phyloP scores from a whole-genome alignment of 2,797 vertebrate genomes.

The Podargus strigoides region DNA sequence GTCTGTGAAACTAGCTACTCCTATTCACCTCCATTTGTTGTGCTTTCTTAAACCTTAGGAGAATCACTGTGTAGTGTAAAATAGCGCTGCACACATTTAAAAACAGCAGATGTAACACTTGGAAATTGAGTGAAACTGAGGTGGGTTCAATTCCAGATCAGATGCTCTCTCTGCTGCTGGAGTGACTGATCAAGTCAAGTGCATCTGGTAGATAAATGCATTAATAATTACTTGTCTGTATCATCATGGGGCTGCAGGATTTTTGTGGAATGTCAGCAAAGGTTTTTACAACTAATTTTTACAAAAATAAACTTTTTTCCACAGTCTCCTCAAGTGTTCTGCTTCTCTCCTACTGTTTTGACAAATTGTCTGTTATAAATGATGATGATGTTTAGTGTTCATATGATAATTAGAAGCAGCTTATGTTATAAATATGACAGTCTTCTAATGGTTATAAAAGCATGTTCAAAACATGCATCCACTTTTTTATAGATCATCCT shows the following conservation, averaged over 20 bases:
- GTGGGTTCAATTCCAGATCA: slow-evolving; percentile 53
- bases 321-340: background rate
- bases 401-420: slow-evolving; percentile 51
- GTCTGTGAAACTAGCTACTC: slow-evolving; percentile 12
- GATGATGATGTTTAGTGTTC: slow-evolving; percentile 47
- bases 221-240: slow-evolving; percentile 4
- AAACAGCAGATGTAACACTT: slow-evolving; percentile 42
- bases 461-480: background rate
- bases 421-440: slow-evolving; percentile 47
- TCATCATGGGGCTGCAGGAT: background rate
- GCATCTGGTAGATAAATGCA: slow-evolving; percentile 28
- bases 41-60: slow-evolving; percentile 22
- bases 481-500: background rate
- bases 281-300: slow-evolving; percentile 22
- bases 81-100: background rate
- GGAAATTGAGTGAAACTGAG: slow-evolving; percentile 3
- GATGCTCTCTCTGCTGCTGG: slow-evolving; percentile 47
- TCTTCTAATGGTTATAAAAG: slow-evolving; percentile 28
- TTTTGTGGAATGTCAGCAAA: background rate
- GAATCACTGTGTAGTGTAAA: slow-evolving; percentile 27
- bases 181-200: slow-evolving; percentile 45
- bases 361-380: slow-evolving; percentile 54
- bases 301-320: slow-evolving; percentile 11
- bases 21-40: slow-evolving; percentile 46
- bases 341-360: slow-evolving; percentile 45